These are phyloP conservation scores for Agrotis exclamationis DNA, from an alignment of 2,888 invertebrate genomes.

Conservation along the genomic window DNA sequence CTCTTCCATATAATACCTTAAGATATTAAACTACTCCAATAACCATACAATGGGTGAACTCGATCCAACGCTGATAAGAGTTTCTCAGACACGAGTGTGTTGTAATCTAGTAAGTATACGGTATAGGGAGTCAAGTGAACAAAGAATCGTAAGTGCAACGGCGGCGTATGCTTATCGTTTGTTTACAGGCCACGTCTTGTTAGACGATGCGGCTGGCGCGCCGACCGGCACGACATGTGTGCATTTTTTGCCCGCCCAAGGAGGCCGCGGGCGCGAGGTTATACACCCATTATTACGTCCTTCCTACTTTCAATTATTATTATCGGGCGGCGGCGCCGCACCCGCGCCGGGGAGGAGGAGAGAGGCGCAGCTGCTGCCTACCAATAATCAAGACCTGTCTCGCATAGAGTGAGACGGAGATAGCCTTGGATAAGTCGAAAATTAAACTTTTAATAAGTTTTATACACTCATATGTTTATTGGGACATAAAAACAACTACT, in stretches of 20 bases:
- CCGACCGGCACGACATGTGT: conserved; percentile 86
- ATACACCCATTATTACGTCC: conserved; percentile 92
- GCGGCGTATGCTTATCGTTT: conserved; percentile 78
- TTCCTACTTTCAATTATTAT: conserved; percentile 92
- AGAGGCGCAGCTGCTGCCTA: conserved; percentile 92
- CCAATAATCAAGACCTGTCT: conserved; percentile 91
- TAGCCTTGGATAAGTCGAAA: conserved; percentile 69
- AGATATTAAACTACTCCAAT: conserved; percentile 48
- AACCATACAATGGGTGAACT: conserved; percentile 66
- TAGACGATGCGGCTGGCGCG: conserved; percentile 76
- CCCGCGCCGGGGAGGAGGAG: conserved; percentile 90
- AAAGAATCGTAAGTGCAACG: conserved; percentile 76
- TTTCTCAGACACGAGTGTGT: conserved; percentile 74
- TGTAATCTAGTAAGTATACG: conserved; percentile 73
- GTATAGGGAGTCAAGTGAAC: conserved; percentile 78
- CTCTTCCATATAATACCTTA: conserved; percentile 11
- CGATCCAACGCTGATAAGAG: conserved; percentile 75
- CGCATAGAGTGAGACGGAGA: conserved; percentile 83
- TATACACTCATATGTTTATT: conserved; percentile 2
- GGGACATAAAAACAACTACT: neutral
- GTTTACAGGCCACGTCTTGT: conserved; percentile 79
- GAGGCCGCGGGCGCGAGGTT: conserved; percentile 91
- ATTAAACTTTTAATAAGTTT: conserved; percentile 49
- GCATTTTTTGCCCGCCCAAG: conserved; percentile 91
- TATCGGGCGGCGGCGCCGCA: conserved; percentile 90